A percentile compares a stretch with the other conserved stretches of the same genome.
Conservation (phyloP, 2,113 vertebrate genomes). For the Ardeotis arabs region DNA sequence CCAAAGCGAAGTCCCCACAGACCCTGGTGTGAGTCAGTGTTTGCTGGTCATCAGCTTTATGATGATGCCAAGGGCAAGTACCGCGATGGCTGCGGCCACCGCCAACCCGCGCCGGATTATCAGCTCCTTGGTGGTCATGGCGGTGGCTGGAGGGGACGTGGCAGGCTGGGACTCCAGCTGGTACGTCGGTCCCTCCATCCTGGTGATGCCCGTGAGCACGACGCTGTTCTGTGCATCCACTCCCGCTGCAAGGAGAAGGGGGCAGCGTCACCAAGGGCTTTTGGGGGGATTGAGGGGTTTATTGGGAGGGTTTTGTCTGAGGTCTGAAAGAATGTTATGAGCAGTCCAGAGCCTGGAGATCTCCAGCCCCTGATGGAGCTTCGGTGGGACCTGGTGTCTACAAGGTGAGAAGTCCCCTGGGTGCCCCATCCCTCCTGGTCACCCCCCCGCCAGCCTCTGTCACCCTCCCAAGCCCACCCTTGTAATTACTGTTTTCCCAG, state of each 20-base stretch:
- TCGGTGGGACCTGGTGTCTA: background rate
- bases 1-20: background rate
- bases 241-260: conserved; percentile 12
- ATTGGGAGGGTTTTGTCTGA: background rate
- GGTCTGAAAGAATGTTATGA: accelerated
- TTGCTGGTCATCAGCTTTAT: conserved; percentile 1
- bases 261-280: accelerated
- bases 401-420: background rate
- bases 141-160: accelerated
- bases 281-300: background rate
- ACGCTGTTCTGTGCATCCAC: background rate
- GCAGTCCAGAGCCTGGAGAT: background rate
- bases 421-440: background rate
- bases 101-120: conserved; percentile 3
- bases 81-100: accelerated
- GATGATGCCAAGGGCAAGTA: background rate
- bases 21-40: background rate
- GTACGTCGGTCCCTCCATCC: accelerated
- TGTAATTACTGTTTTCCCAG: background rate
- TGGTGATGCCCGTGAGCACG: conserved; percentile 14
- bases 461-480: accelerated
- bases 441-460: accelerated
- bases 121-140: background rate
- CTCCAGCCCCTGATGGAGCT: background rate
- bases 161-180: background rate